Conservation (phyloP, 2,888 invertebrate species). For the Macaria liturata region DNA sequence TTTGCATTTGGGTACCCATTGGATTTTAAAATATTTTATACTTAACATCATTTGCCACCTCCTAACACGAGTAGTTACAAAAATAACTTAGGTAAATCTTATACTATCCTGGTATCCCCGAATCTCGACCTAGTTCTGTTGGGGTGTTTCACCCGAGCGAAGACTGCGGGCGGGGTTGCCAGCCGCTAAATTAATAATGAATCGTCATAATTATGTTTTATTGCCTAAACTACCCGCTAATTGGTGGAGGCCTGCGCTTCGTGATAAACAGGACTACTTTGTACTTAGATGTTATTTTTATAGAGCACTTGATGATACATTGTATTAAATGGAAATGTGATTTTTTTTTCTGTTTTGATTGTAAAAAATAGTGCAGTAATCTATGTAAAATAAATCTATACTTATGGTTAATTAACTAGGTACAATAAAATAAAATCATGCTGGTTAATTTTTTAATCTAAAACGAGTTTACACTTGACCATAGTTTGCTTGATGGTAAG, state of each 20-base stretch:
- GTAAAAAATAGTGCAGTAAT: too few relatives aligned
- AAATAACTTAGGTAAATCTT: neutral
- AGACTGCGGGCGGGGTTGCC: slow-evolving; percentile 24
- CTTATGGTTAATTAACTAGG: too few relatives aligned
- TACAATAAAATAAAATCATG: too few relatives aligned
- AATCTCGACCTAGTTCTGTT: slow-evolving; percentile 61
- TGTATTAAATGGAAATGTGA: neutral
- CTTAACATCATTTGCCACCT: too few relatives aligned
- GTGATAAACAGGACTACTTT: slow-evolving; percentile 15
- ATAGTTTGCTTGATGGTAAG: too few relatives aligned
- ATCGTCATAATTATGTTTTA: slow-evolving; percentile 60
- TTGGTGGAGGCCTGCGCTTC: slow-evolving; percentile 5
- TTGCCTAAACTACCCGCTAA: slow-evolving; percentile 29
- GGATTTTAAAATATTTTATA: too few relatives aligned
- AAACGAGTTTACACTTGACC: too few relatives aligned
- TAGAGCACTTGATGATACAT: neutral
- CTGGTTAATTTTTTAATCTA: too few relatives aligned
- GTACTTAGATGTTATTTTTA: slow-evolving; percentile 7
- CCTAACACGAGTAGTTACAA: too few relatives aligned
- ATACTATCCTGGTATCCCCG: slow-evolving; percentile 1
- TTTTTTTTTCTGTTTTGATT: too few relatives aligned
- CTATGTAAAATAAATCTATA: too few relatives aligned
- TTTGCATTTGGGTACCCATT: too few relatives aligned
- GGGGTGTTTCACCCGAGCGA: slow-evolving; percentile 39
- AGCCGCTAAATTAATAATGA: slow-evolving; percentile 64